A percentile compares a stretch with the other conserved stretches of the same genome.
phyloP scores from a whole-genome alignment of 2,113 vertebrate species.

The Macaca mulatta region DNA sequence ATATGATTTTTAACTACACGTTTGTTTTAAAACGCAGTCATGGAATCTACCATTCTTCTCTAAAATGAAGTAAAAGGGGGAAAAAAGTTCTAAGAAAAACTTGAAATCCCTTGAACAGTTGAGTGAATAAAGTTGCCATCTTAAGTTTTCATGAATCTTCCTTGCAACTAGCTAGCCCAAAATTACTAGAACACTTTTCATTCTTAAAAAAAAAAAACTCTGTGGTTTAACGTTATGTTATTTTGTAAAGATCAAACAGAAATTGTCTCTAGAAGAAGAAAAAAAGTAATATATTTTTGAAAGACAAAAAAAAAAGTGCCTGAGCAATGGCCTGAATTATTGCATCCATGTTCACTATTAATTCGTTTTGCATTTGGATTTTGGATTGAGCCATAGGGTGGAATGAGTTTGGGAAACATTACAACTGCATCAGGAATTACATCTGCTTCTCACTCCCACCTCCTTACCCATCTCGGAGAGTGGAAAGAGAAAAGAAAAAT shows the following conservation, averaged over 20 bases:
- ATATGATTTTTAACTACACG: constrained; percentile 82
- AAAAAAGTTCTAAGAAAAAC: not conserved
- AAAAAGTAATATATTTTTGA: constrained; percentile 68
- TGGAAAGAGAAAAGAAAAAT: not conserved
- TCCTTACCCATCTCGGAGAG: not conserved
- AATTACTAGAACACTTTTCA: constrained; percentile 33
- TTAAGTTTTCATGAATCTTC: constrained; percentile 20
- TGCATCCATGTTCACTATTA: constrained; percentile 41
- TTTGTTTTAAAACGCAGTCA: constrained; percentile 78
- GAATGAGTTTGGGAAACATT: constrained; percentile 2
- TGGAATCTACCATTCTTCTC: constrained; percentile 59
- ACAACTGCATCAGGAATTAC: not conserved
- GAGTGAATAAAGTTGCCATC: not conserved
- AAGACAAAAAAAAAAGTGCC: constrained; percentile 55
- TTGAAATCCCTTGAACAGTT: not conserved
- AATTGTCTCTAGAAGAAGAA: constrained; percentile 51
- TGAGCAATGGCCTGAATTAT: constrained; percentile 52
- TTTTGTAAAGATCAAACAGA: constrained; percentile 82
- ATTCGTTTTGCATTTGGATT: constrained; percentile 38
- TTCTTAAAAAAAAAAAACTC: constrained; percentile 27
- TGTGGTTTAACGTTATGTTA: constrained; percentile 64
- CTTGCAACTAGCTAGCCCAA: not conserved
- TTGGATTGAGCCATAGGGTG: not conserved
- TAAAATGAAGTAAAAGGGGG: not conserved
- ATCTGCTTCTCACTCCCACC: not conserved